A percentile compares a stretch with the other conserved stretches of the same genome.
Conservation (phyloP, 2,113 vertebrate species). For the Cepphus grylle region DNA sequence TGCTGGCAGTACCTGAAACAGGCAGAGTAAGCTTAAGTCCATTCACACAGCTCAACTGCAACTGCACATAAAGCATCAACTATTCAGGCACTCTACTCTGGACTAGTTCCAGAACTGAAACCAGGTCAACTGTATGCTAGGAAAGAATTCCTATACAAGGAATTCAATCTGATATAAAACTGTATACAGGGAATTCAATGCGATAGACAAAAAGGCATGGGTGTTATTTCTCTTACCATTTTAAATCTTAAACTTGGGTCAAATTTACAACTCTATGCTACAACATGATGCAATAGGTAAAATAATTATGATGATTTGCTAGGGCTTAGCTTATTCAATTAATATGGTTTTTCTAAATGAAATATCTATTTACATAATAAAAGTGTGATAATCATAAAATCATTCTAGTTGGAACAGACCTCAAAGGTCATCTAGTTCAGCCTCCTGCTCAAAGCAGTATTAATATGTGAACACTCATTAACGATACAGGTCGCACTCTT, state of each 20-base stretch:
- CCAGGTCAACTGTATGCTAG: not conserved
- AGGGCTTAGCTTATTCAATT: not conserved
- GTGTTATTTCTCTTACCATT: not conserved
- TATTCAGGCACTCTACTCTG: not conserved
- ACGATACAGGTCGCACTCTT: not conserved
- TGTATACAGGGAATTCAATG: not conserved
- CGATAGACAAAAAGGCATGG: not conserved
- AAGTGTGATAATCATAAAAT: not conserved
- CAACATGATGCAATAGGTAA: not conserved
- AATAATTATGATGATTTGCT: not conserved
- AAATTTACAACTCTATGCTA: not conserved
- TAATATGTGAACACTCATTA: not conserved
- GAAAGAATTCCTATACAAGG: not conserved
- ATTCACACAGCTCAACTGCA: not conserved
- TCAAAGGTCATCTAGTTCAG: not conserved
- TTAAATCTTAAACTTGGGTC: not conserved
- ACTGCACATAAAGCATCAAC: not conserved
- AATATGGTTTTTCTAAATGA: not conserved
- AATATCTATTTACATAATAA: not conserved
- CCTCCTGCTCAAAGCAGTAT: not conserved
- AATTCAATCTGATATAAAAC: not conserved
- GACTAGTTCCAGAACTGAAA: not conserved
- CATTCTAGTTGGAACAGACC: not conserved
- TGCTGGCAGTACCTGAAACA: not conserved
- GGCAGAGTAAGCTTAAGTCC: not conserved